Conservation (phyloP, 1,140 invertebrate genomes). For the Calephelis virginiensis region DNA sequence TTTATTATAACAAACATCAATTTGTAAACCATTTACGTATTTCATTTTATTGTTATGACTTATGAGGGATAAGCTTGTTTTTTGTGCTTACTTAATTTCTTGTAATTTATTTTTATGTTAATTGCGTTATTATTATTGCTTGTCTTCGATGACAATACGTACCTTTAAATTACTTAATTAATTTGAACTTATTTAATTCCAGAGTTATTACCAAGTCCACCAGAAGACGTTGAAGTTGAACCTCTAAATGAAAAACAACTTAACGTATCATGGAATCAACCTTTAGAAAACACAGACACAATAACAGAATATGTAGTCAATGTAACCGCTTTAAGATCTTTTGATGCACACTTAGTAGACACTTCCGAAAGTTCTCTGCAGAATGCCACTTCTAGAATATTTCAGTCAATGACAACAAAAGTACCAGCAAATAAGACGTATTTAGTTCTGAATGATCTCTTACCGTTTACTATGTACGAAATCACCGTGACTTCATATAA, state of each 20-base stretch:
- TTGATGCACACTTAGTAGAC: conserved; percentile 80
- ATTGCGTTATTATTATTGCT: no score
- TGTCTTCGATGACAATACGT: no score
- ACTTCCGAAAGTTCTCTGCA: conserved; percentile 67
- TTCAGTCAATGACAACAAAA: conserved; percentile 61
- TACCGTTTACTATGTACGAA: conserved; percentile 90
- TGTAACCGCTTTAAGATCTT: conserved; percentile 83
- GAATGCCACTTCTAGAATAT: conserved; percentile 40
- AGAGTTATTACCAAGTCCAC: conserved; percentile 87
- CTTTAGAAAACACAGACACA: conserved; percentile 81
- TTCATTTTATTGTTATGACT: no score
- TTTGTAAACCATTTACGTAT: no score
- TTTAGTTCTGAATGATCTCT: conserved; percentile 80
- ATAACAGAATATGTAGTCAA: conserved; percentile 85
- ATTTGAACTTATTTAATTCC: conserved; percentile 30
- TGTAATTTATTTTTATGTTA: no score
- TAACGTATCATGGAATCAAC: conserved; percentile 84
- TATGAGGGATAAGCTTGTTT: no score
- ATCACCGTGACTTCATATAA: conserved; percentile 86
- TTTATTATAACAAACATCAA: no score
- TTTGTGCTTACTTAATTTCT: no score
- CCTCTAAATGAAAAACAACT: conserved; percentile 84
- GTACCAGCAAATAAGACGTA: conserved; percentile 79
- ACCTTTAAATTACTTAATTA: neutral
- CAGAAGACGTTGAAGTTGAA: conserved; percentile 84